phyloP scores from a whole-genome alignment of 2,888 invertebrate genomes.

The Leucophenga maculata region DNA sequence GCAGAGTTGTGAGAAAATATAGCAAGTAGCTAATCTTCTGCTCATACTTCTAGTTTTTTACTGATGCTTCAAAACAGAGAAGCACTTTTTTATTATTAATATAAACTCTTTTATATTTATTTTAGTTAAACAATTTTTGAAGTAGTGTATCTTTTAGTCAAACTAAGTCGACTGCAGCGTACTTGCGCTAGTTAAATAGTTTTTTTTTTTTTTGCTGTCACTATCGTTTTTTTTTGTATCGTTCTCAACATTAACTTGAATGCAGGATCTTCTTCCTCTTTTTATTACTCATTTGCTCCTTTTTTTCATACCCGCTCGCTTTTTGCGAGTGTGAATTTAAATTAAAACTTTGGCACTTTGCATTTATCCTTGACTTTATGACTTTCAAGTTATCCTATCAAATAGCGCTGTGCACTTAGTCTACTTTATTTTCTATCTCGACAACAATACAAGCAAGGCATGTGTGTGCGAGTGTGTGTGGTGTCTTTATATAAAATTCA shows the following conservation, averaged over 20 bases:
- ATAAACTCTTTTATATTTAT: too few relatives aligned
- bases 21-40: too few relatives aligned
- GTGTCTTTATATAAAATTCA: background rate
- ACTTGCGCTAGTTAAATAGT: background rate
- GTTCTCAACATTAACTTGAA: background rate
- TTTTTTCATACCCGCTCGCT: constrained; percentile 22
- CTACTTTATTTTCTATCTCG: constrained; percentile 19
- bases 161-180: background rate
- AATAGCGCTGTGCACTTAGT: constrained; percentile 20
- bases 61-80: too few relatives aligned
- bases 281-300: constrained; percentile 33
- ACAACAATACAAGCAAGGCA: constrained; percentile 44
- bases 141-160: too few relatives aligned
- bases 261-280: background rate
- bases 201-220: constrained; percentile 2
- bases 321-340: constrained; percentile 50
- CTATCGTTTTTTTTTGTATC: background rate
- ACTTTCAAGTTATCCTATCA: constrained; percentile 39
- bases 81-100: too few relatives aligned
- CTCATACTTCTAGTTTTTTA: too few relatives aligned
- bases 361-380: constrained; percentile 62
- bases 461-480: constrained; percentile 17
- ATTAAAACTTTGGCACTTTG: constrained; percentile 62
- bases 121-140: too few relatives aligned
- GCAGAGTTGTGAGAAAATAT: too few relatives aligned